Evolutionary conservation across 2,888 invertebrate genomes (phyloP), one percentile per base, ranked within the genome.

Genomic region (Mesorhabditis belari): DNA sequence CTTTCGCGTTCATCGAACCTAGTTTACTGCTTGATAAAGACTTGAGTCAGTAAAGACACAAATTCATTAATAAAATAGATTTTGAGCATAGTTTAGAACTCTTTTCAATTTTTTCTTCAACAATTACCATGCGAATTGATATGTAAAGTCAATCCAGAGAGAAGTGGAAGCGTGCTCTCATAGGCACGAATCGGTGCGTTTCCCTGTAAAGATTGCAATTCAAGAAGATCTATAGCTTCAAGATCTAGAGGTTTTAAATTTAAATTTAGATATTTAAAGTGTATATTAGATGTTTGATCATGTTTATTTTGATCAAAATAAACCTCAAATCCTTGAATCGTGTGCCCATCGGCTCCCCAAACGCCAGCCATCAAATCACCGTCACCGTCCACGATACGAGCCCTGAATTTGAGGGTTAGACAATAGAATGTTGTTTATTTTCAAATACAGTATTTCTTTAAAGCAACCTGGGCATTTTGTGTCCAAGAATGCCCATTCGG

Each of bases 281-380:
- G 12, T 23, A 12, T 17, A 55, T 49, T 12, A 49, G 23, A n/a
- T 51, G 4, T 23, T 4, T 12, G 23, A 17, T 19, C 21, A 55
- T 59, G 12, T 17, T n/a, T 25, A 28, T 3, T 17, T 12, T 28
- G 6, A 17, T 27, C 49, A 35, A 35, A 35, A 35, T 17, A 2
- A 17, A 66, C 69, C 60, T 71, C 70, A 49, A 73, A 73, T 2
- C 57, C 66, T 21, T 70, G 65, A 27, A 68, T 55, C 0, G 65
- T 69, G 56, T 69, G 62, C 6, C 73, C 73, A 54, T 70, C 69
- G 6, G 71, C 73, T n/a, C 62, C 60, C 68, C 66, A 69, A 2
- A 67, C 67, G 5, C 64, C 63, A 9, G 65, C 61, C 9, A 69
- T 58, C 19, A 70, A 56, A n/a, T 61, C 65, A 0, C 62, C 61